Evolutionary conservation across 2,113 vertebrate genomes (phyloP), one percentile per base, ranked within the genome.

Genomic region (Nibea coibor): DNA sequence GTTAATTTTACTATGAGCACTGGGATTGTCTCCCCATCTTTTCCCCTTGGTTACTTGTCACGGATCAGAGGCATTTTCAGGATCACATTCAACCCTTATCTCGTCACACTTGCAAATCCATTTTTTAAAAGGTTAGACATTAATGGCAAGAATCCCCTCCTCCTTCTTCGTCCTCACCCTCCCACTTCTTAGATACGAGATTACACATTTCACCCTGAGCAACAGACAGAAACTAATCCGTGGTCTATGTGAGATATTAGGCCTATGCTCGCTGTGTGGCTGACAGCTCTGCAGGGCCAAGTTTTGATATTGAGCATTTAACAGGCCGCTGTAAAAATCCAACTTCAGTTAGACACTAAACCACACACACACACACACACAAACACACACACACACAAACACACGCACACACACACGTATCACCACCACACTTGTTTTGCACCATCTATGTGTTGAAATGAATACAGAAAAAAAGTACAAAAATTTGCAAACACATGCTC

Each of bases 71-170:
- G 82, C 71, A 65, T 84, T 91, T 86, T 84, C 56, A 57, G 73
- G 70, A 87, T 89, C 75, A 74, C 57, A 87, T 89, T 90, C 39
- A 47, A 24, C 53, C 78, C 84, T 89, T 93, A 92, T 95, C 92
- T 93, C 61, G 73, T 91, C 92, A 92, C 82, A 87, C 81, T 93
- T 63, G 54, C 86, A 88, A 94, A 93, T 95, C 84, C 82, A 79
- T 93, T 94, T 56, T 94, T 93, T 88, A 88, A 90, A 91, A 93
- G 92, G 93, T 93, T 92, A 83, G 74, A 90, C 88, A 82, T 94
- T 94, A 93, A 94, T 91, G 87, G 87, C 51, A 50, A 81, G 72
- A 87, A 87, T 89, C 83, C 86, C 91, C 84, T 83, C 74, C 69
- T 81, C 80, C 69, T 58, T 77, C 82, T 63, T 50, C 81, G 78